Evolutionary conservation across 2,888 invertebrate genomes (phyloP), one percentile per base, ranked within the genome.

Genomic region (Hypena proboscidalis): DNA sequence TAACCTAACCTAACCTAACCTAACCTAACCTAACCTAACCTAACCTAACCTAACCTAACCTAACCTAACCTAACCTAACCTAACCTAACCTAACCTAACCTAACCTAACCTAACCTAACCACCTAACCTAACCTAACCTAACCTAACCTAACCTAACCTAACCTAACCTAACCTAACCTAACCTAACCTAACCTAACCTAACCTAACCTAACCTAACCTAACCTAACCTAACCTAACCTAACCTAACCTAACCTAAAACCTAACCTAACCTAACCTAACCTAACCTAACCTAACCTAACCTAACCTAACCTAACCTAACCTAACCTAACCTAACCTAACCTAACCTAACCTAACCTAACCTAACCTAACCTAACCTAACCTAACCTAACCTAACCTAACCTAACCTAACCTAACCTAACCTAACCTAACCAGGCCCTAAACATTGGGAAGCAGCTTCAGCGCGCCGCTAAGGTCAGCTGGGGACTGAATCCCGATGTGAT

Each of bases 111-210:
- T 41, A 49, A 44, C 41, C 45, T 45, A 50, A 45, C 41, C 45
- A 48, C 44, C 43, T 43, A 37, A 43, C 43, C 43, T 44, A 57
- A 54, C 59, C 51, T 46, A 51, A 51, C 54, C 49, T 40, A 56
- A 53, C 59, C 49, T 39, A 53, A 46, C 53, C 55, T 46, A 47
- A 55, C 53, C 53, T 48, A 54, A 56, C 55, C 51, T 48, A 56
- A 52, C 59, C 55, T 47, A 56, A 53, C 54, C 57, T 43, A 54
- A 54, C 53, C 57, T 39, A 57, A 54, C 56, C 57, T 44, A 54
- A 57, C 54, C 59, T 41, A 51, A 51, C 53, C 51, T 38, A 44
- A 54, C 49, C 46, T 45, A 35, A 35, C 35, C 34, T 29, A 36
- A 35, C 43, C 42, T 35, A 43, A 36, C 45, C 38, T 31, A 47